These are phyloP conservation scores for Synanthedon tipuliformis DNA, from an alignment of 2,888 invertebrate species.

Conservation along the genomic window DNA sequence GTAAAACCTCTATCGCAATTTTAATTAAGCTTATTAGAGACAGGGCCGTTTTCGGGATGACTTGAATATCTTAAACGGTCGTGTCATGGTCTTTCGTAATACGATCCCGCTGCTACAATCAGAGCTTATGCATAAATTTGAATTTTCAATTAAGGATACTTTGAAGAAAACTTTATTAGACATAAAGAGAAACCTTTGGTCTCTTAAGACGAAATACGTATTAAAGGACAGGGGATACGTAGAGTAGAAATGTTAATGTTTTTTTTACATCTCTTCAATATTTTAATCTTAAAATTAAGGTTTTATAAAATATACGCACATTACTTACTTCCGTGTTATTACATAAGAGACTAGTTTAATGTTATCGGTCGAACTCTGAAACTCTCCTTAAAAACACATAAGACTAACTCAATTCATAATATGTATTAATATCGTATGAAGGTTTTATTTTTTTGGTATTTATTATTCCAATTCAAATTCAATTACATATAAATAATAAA, in stretches of 20 bases:
- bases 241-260: slow-evolving; percentile 12
- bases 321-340: not conserved
- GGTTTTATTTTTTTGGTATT: no score
- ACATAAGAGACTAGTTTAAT: no score
- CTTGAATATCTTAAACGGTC: slow-evolving; percentile 47
- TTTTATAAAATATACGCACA: slow-evolving; percentile 1
- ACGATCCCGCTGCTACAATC: slow-evolving; percentile 48
- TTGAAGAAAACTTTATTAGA: slow-evolving; percentile 69
- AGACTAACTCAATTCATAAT: not conserved
- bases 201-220: slow-evolving; percentile 57
- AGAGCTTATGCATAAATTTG: slow-evolving; percentile 71
- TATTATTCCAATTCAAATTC: no score
- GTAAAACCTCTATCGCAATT: slow-evolving; percentile 39
- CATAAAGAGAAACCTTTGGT: slow-evolving; percentile 68
- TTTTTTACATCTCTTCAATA: no score
- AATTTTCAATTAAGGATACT: slow-evolving; percentile 69
- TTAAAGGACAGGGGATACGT: slow-evolving; percentile 27
- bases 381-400: not conserved
- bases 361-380: not conserved
- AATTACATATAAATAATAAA: no score
- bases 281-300: not conserved
- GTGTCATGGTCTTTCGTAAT: slow-evolving; percentile 25
- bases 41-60: slow-evolving; percentile 29
- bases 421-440: not conserved
- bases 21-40: slow-evolving; percentile 44